Base-by-base conservation (phyloP, 2,797 vertebrate genomes). In the Perodicticus potto region DNA sequence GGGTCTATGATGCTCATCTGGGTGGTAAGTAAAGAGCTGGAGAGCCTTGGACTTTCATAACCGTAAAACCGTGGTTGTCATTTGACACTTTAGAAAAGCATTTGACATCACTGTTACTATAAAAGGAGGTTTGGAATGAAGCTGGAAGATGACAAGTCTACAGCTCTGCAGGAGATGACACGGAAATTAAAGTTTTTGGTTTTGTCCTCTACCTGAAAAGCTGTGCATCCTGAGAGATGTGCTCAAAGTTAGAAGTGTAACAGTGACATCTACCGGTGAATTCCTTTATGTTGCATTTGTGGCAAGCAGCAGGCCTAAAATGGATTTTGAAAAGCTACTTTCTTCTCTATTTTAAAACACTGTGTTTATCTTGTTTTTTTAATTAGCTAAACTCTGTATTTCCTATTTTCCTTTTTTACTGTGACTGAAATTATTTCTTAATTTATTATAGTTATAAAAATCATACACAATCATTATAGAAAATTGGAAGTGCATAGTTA, bases 241-340 rank as follows among this genome's bases (percentile, higher is more conserved):
- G 9, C 32, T 77, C 40, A 34, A 17, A 70, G 11, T 74, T 74
- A 70, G 81, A 40, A 97, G 90, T 89, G n/a, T 73, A 97, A 98
- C 92, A 98, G 97, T 93, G 98, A 98, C 98, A 98, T 92, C 98
- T 98, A 29, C 90, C 97, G 98, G 97, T 95, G 78, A 85, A 63
- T 90, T 45, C 53, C 10, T 55, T 0, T 77, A 17, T 78, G 13
- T 76, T 57, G 49, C 1, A 34, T 72, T 40, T 91, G 72, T 5
- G 2, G 37, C 73, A 34, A 20, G 10, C 10, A 6, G 81, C 40
- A 5, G 6, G 49, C 93, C 88, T 85, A 84, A 53, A 96, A 45
- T 73, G 1, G 32, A 82, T 94, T 37, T 93, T 88, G 7, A 73
- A 96, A 92, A 88, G 45, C 20, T 74, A 0, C n/a, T 82, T 95